Evolutionary conservation across 2,113 vertebrate genomes (phyloP).

Genomic region (Hydropotes inermis): DNA sequence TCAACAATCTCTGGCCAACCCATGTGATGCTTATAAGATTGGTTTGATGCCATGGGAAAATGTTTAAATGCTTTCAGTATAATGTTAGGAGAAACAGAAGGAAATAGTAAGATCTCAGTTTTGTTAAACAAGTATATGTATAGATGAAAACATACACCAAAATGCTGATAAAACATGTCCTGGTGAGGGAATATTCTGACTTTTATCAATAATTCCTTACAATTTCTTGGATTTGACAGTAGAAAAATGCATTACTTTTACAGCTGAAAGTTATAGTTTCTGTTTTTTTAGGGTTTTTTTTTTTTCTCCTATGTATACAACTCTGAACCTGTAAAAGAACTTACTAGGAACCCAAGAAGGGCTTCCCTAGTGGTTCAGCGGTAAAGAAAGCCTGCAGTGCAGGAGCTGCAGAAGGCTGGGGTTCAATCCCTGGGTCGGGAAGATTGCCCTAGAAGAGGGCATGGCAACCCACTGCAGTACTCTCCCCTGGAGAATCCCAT

Average conservation of each 20-base stretch:
- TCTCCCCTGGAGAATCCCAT: neutral
- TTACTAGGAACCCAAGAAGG: neutral
- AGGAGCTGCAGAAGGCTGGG: neutral
- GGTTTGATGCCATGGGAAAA: neutral
- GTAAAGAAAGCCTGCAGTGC: neutral
- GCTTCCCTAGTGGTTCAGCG: neutral
- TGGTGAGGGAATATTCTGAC: neutral
- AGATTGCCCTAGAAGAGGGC: neutral
- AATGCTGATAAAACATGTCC: neutral
- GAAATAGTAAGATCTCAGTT: neutral
- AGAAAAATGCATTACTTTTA: neutral
- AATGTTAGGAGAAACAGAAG: neutral
- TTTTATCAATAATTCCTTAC: neutral
- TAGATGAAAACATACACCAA: neutral
- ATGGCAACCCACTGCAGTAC: neutral
- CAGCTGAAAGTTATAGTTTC: neutral
- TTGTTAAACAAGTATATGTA: neutral
- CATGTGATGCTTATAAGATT: neutral
- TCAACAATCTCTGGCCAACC: neutral
- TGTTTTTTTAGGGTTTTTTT: neutral
- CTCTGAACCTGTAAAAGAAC: neutral
- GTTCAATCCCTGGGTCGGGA: accelerated
- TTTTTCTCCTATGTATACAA: neutral
- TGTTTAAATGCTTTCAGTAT: neutral
- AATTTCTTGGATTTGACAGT: neutral